Conservation (phyloP, 1,140 invertebrate genomes). For the Venturia canescens region DNA sequence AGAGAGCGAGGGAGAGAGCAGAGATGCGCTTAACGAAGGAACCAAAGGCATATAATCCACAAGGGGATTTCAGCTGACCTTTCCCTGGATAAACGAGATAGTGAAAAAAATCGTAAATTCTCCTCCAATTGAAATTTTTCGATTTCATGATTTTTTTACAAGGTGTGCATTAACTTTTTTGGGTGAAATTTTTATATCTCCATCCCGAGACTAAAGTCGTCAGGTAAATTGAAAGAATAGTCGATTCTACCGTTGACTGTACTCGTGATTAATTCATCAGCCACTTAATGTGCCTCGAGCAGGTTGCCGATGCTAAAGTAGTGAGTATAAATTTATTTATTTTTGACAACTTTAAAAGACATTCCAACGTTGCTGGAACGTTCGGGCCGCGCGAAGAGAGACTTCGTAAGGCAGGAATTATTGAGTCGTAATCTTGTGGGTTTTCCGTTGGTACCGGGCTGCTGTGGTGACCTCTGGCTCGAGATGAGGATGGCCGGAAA, state of each 20-base stretch:
- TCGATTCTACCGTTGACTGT: no score
- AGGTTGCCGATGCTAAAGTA: no score
- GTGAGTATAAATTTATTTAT: not conserved
- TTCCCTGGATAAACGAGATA: not conserved
- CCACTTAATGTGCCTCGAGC: no score
- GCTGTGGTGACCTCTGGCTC: slow-evolving; percentile 7
- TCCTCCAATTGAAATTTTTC: not conserved
- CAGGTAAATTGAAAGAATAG: no score
- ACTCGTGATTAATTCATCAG: no score
- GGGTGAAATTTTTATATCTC: no score
- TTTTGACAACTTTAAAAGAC: not conserved
- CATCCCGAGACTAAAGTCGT: no score
- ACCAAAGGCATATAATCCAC: slow-evolving; percentile 2
- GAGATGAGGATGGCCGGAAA: slow-evolving; percentile 11
- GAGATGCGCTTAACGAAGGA: slow-evolving; percentile 19
- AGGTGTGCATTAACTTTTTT: no score
- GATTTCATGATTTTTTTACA: not conserved
- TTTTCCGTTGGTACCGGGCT: not conserved
- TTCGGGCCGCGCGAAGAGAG: not conserved
- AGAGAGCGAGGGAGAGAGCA: not conserved
- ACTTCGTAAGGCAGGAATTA: slow-evolving; percentile 28
- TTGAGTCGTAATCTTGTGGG: slow-evolving; percentile 10
- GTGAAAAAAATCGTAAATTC: not conserved
- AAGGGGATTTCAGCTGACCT: slow-evolving; percentile 11
- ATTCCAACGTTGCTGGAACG: not conserved